Percentiles rank a stretch among this genome's conserved stretches.
phyloP scores from a whole-genome alignment of 2,797 vertebrate genomes.

The Apogon talboti region DNA sequence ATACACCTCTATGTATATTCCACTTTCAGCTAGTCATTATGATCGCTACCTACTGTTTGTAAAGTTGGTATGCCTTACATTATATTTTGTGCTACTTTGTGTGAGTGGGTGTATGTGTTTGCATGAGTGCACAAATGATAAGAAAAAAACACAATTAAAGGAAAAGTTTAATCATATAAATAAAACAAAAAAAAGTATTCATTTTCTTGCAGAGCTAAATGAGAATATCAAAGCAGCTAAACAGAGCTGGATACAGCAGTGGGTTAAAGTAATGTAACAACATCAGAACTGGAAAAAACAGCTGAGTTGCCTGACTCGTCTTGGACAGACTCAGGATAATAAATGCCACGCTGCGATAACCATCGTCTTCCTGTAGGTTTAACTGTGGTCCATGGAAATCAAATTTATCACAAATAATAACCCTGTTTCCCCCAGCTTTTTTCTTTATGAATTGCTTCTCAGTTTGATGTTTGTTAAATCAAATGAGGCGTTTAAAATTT shows the following conservation, averaged over 20 bases:
- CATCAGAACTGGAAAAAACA: constrained; percentile 6
- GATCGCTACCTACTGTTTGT: constrained; percentile 50
- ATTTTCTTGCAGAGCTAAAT: constrained; percentile 14
- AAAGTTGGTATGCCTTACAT: constrained; percentile 69
- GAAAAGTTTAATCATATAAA: constrained; percentile 23
- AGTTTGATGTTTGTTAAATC: constrained; percentile 7
- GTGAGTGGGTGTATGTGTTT: constrained; percentile 25
- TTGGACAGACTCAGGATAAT: background rate
- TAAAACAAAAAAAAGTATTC: background rate
- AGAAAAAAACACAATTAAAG: constrained; percentile 36
- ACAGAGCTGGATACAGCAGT: background rate
- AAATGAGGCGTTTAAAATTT: background rate
- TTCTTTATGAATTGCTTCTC: constrained; percentile 9
- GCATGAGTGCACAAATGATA: constrained; percentile 26
- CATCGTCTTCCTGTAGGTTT: background rate
- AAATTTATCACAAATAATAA: too few relatives aligned
- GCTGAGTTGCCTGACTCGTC: background rate
- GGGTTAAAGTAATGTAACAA: constrained; percentile 3
- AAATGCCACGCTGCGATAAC: background rate
- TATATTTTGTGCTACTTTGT: constrained; percentile 44
- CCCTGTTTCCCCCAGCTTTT: too few relatives aligned
- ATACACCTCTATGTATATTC: constrained; percentile 20
- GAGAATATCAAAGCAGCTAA: background rate
- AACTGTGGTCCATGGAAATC: background rate
- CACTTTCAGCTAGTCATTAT: constrained; percentile 28